Conservation (phyloP, 2,113 vertebrate species). For the Apus apus region DNA sequence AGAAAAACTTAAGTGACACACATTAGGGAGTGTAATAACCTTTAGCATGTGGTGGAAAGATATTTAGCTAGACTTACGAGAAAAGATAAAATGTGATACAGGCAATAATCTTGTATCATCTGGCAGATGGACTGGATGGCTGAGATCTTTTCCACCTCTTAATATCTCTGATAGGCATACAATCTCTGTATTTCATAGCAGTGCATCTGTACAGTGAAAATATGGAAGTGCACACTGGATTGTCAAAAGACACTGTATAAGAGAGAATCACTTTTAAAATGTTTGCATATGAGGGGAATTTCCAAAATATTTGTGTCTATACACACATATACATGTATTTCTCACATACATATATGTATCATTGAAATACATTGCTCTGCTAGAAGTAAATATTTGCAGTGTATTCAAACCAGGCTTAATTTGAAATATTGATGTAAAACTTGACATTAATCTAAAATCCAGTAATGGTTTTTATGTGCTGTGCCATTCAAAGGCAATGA, state of each 20-base stretch:
- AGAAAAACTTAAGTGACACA: background rate
- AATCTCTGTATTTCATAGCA: background rate
- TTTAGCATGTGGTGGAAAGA: background rate
- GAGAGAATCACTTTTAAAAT: background rate
- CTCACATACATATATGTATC: background rate
- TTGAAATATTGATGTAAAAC: background rate
- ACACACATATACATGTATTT: background rate
- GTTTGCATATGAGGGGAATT: background rate
- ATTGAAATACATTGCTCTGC: background rate
- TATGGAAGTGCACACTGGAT: background rate
- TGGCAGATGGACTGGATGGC: background rate
- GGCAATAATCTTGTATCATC: conserved; percentile 6
- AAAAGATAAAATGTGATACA: background rate
- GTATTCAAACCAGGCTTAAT: background rate
- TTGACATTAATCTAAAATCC: background rate
- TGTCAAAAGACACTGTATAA: background rate
- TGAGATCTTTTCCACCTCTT: background rate
- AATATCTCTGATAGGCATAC: background rate
- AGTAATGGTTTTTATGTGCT: background rate
- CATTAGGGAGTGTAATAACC: background rate
- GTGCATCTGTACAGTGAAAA: background rate
- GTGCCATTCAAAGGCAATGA: background rate
- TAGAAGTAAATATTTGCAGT: background rate
- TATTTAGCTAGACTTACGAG: background rate
- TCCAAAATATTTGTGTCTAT: background rate